phyloP scores from a whole-genome alignment of 1,140 invertebrate genomes.

The Saxidomus purpurata region DNA sequence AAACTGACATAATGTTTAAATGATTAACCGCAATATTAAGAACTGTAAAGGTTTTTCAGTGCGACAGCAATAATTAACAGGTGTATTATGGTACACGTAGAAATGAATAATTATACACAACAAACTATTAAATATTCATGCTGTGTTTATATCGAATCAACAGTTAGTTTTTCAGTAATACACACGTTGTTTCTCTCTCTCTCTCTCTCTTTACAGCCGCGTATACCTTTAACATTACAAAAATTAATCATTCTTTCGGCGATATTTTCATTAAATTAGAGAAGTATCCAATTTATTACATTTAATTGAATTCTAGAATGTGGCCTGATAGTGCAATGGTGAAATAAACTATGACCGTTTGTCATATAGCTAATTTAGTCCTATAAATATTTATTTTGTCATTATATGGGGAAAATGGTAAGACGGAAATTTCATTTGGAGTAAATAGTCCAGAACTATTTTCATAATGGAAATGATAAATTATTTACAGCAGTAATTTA shows the following conservation, averaged over 20 bases:
- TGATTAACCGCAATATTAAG: too few relatives aligned
- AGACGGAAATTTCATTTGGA: slow-evolving; percentile 30
- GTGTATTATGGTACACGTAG: background rate
- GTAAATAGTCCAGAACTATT: slow-evolving; percentile 21
- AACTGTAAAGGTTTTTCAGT: too few relatives aligned
- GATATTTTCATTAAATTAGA: slow-evolving; percentile 17
- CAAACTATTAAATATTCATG: background rate
- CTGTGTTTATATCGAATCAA: background rate
- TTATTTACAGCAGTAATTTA: background rate
- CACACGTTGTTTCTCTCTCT: too few relatives aligned
- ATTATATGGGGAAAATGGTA: slow-evolving; percentile 10
- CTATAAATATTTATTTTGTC: slow-evolving; percentile 33
- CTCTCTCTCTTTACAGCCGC: too few relatives aligned
- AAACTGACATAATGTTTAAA: too few relatives aligned
- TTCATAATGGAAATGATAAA: background rate
- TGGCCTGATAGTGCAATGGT: background rate
- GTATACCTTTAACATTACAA: background rate
- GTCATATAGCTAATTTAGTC: background rate
- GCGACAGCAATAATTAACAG: too few relatives aligned
- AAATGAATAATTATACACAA: background rate
- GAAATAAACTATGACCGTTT: background rate
- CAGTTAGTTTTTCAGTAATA: too few relatives aligned
- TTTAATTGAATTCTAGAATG: slow-evolving; percentile 14
- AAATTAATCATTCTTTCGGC: slow-evolving; percentile 21
- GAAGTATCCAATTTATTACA: slow-evolving; percentile 27